Evolutionary conservation across 2,797 vertebrate species (phyloP).

Genomic region (Ficedula albicollis): DNA sequence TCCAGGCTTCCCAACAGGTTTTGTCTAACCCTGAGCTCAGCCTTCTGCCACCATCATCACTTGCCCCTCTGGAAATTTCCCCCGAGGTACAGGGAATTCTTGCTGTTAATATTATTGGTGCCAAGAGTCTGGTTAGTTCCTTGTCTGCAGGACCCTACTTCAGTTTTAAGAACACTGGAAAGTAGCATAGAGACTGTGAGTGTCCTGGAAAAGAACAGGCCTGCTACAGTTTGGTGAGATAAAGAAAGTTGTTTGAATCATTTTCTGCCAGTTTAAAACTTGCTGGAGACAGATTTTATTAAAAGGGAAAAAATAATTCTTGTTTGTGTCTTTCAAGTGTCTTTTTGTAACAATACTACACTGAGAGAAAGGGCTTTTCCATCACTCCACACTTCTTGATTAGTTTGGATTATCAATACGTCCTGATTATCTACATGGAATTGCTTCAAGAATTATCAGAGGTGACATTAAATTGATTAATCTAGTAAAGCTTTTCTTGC

Average conservation of each 20-base stretch:
- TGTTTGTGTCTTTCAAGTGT: neutral
- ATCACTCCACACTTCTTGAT: slow-evolving; percentile 32
- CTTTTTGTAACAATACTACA: neutral
- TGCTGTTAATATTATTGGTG: neutral
- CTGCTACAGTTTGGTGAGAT: neutral
- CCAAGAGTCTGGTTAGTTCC: neutral
- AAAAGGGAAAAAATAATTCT: neutral
- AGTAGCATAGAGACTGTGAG: neutral
- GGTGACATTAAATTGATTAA: slow-evolving; percentile 67
- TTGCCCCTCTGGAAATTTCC: neutral
- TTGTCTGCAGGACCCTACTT: neutral
- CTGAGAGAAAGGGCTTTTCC: neutral
- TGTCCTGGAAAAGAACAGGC: neutral
- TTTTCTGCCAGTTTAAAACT: neutral
- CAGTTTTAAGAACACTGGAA: neutral
- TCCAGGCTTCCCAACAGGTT: fast-evolving
- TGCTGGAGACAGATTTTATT: neutral
- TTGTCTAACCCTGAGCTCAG: neutral
- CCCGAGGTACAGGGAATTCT: neutral
- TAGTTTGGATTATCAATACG: slow-evolving; percentile 61
- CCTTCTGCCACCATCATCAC: neutral
- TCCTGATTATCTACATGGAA: slow-evolving; percentile 55
- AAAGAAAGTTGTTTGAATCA: neutral
- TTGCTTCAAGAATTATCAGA: slow-evolving; percentile 58
- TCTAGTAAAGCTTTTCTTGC: slow-evolving; percentile 59